Base-by-base conservation (phyloP, 2,888 invertebrate species). In the Troides aeacus region DNA sequence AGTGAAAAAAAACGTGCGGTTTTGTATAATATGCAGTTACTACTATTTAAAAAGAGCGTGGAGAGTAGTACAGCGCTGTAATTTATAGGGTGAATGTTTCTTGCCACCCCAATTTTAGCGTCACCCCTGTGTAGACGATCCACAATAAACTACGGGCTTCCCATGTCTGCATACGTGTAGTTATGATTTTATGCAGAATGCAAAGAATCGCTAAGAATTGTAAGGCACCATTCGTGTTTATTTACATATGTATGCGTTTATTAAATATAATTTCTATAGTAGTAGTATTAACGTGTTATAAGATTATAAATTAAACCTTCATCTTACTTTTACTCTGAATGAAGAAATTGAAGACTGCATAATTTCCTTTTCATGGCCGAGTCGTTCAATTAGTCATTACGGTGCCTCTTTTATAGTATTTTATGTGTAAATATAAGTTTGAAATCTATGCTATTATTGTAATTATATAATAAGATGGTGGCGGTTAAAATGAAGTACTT, bases 71-170 rank as follows among this genome's bases (percentile, higher is more conserved):
- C 46, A 50, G 65, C 65, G 58, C 65, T 62, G 58, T 65, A 69
- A 57, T 69, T 50, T 69, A 46, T 62, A 57, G 62, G 69, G 69
- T 56, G 46, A 60, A 30, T 17, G 30, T 58, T 56, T 65, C 62
- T 69, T 46, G 62, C 69, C 69, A 69, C 69, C 69, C 69, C 58
- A 65, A 69, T 69, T 69, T 65, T 62, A 66, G 62, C 69, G 64
- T 56, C 69, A 57, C 69, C 69, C 69, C 65, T 42, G 56, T 61
- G 56, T 57, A 69, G 69, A 69, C 69, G 60, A 64, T 69, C 53
- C 53, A 64, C 65, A 23, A 56, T 18, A 46, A 64, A 4, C 57
- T 65, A 65, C 62, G 15, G 57, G 62, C 65, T 62, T 64, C 64
- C 69, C 15, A 46, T 64, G 21, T 57, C 57, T 57, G n/a, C 57